phyloP scores from a whole-genome alignment of 2,113 vertebrate genomes.

The Alectura lathami region DNA sequence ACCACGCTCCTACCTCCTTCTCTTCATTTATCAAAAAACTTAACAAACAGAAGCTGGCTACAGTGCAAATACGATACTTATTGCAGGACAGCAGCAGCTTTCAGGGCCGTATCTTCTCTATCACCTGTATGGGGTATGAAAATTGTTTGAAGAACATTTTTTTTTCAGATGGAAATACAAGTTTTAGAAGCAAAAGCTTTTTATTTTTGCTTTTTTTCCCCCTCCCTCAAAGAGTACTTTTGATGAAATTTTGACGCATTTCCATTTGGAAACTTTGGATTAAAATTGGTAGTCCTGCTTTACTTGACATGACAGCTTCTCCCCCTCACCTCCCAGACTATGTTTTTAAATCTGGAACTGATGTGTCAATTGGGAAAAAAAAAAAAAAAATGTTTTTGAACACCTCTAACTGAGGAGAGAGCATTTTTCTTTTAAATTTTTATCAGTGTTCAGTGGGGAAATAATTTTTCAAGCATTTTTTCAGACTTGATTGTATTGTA shows the following conservation, averaged over 20 bases:
- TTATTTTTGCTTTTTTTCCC: neutral
- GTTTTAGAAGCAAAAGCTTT: neutral
- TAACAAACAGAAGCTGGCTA: neutral
- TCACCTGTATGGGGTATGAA: neutral
- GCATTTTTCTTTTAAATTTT: neutral
- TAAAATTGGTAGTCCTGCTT: neutral
- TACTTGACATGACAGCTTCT: neutral
- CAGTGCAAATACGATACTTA: neutral
- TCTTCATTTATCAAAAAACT: neutral
- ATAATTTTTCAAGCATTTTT: neutral
- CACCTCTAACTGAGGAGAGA: neutral
- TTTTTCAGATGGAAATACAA: neutral
- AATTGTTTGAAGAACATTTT: neutral
- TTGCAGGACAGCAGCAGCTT: neutral
- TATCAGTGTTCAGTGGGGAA: neutral
- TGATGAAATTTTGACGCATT: neutral
- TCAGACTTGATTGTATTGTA: neutral
- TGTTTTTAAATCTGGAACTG: neutral
- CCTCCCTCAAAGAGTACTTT: neutral
- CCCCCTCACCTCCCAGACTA: fast-evolving
- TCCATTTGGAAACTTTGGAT: neutral
- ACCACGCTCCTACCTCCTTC: neutral
- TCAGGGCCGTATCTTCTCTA: neutral
- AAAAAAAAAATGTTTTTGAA: neutral
- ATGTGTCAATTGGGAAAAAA: neutral